Conservation (phyloP, 2,113 vertebrate species). For the Nestor notabilis region DNA sequence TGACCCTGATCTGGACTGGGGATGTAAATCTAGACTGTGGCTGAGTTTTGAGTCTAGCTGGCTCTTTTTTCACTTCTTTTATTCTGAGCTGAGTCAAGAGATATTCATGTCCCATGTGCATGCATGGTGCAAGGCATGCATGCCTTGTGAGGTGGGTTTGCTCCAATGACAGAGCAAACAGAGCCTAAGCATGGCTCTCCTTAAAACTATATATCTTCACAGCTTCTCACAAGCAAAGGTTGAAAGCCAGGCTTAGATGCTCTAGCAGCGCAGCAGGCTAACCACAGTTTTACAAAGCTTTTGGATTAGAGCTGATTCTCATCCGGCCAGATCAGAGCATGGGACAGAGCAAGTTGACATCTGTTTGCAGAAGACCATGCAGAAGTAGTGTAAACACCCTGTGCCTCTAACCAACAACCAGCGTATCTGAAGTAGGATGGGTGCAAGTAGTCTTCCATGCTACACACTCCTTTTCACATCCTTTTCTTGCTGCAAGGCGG, state of each 20-base stretch:
- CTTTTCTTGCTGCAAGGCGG: background rate
- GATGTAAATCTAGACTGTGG: constrained; percentile 13
- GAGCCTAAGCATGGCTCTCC: background rate
- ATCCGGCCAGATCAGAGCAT: background rate
- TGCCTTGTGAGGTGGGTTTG: background rate
- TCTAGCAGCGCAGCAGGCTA: background rate
- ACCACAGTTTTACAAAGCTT: constrained; percentile 7
- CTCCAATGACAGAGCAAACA: background rate
- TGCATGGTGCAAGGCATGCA: background rate
- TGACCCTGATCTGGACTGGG: constrained; percentile 23
- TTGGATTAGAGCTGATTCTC: background rate
- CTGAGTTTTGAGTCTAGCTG: constrained; percentile 19
- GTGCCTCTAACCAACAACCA: background rate
- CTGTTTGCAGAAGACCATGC: background rate
- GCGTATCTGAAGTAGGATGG: background rate
- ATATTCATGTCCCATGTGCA: background rate
- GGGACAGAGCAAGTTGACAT: background rate
- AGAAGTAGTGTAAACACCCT: accelerated
- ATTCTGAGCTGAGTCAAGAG: background rate
- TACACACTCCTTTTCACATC: background rate
- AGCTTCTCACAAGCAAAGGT: background rate
- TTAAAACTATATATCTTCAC: background rate
- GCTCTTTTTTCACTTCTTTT: constrained; percentile 8
- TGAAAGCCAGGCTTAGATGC: background rate
- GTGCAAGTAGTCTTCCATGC: background rate